Conservation (phyloP, 2,888 invertebrate genomes). For the Euplagia quadripunctaria region DNA sequence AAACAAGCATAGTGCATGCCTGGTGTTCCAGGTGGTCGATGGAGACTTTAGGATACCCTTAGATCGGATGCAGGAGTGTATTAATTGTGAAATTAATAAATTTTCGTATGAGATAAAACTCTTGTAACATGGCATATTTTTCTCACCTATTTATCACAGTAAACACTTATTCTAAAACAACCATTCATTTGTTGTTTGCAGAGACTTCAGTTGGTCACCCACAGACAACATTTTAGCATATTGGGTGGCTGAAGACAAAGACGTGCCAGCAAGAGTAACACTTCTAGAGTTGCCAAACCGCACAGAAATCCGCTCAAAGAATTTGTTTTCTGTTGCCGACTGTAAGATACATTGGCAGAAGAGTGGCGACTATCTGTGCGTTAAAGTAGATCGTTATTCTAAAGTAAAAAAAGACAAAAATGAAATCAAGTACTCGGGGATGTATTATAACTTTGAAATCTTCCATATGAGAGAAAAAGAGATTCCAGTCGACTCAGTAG, state of each 20-base stretch:
- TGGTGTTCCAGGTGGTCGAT: no score
- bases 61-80: no score
- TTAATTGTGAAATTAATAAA: no score
- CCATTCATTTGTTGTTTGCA: constrained; percentile 55
- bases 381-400: constrained; percentile 93
- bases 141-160: no score
- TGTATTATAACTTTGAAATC: constrained; percentile 99
- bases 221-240: constrained; percentile 98
- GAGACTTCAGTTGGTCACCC: constrained; percentile 99
- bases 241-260: constrained; percentile 99
- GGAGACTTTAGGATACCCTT: no score
- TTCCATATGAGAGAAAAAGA: constrained; percentile 99
- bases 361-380: constrained; percentile 98
- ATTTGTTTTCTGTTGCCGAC: constrained; percentile 98
- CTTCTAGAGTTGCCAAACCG: constrained; percentile 97
- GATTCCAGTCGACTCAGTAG: constrained; percentile 98
- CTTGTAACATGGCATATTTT: no score
- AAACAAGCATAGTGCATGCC: no score
- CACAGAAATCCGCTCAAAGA: constrained; percentile 96
- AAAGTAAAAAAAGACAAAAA: constrained; percentile 98
- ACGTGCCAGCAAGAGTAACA: constrained; percentile 98
- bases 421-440: constrained; percentile 97
- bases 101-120: no score
- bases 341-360: constrained; percentile 99
- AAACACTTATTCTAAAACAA: not conserved